Percentiles rank a stretch among this genome's conserved stretches.
Evolutionary conservation across 2,888 invertebrate species (phyloP).

Genomic region (Galeopsomyia nigrocyanea): DNA sequence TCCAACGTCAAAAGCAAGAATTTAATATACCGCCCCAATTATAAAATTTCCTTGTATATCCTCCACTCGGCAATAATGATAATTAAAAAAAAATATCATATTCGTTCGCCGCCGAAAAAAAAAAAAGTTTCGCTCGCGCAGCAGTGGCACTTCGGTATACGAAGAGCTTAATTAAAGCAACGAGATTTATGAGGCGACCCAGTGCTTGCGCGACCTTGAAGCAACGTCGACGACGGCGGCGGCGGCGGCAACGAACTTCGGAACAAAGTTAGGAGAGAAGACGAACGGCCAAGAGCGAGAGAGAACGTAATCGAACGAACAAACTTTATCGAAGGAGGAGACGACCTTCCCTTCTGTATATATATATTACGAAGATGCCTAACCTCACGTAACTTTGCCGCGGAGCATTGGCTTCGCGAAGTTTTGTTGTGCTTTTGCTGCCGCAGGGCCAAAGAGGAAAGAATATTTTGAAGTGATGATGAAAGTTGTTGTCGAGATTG

Average conservation of each 20-base stretch:
- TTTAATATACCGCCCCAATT: no score
- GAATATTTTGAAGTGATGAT: no score
- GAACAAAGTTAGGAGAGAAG: slow-evolving; percentile 65
- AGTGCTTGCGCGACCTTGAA: slow-evolving; percentile 60
- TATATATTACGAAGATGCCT: slow-evolving; percentile 49
- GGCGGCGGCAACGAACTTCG: slow-evolving; percentile 54
- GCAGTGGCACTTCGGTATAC: neutral
- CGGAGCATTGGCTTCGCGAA: no score
- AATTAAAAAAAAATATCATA: no score
- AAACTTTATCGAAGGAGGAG: slow-evolving; percentile 60
- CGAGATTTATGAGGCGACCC: slow-evolving; percentile 56
- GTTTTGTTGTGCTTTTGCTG: no score
- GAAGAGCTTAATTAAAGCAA: slow-evolving; percentile 17
- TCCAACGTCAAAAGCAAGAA: no score
- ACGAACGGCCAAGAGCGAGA: slow-evolving; percentile 48
- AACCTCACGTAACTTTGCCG: slow-evolving; percentile 57
- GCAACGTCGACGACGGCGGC: slow-evolving; percentile 59
- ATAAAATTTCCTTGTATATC: no score
- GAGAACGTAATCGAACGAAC: slow-evolving; percentile 53
- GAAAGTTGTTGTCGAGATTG: no score
- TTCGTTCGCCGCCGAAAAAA: no score
- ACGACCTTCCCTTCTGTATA: slow-evolving; percentile 50
- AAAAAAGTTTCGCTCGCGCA: neutral
- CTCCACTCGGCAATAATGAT: no score
- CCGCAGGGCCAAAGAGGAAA: no score